Percentiles rank a stretch among this genome's conserved stretches.
These are phyloP conservation scores for Protophormia terraenovae DNA, from an alignment of 2,888 invertebrate genomes.

Conservation along the genomic window DNA sequence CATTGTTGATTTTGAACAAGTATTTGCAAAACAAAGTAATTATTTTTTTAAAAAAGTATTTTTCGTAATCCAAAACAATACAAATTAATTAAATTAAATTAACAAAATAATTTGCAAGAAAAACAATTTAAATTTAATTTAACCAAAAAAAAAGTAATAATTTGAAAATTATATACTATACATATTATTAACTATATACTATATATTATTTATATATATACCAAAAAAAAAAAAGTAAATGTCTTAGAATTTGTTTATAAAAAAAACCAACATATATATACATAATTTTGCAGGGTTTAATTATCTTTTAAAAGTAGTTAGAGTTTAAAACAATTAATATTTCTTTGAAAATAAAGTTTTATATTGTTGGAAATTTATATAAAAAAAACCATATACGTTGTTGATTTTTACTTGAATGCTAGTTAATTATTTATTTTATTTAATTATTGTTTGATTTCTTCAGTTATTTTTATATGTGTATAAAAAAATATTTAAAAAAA, in stretches of 20 bases:
- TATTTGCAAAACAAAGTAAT: constrained; percentile 76
- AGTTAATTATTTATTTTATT: constrained; percentile 38
- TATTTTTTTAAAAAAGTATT: constrained; percentile 73
- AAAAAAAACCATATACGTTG: constrained; percentile 54
- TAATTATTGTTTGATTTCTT: constrained; percentile 14
- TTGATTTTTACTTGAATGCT: constrained; percentile 63
- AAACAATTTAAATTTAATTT: constrained; percentile 36
- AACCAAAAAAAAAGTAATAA: constrained; percentile 61
- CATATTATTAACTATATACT: constrained; percentile 66
- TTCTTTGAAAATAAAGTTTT: constrained; percentile 41
- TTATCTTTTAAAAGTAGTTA: constrained; percentile 61
- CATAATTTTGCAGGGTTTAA: constrained; percentile 45
- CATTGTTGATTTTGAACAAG: constrained; percentile 75
- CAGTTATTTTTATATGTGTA: constrained; percentile 45
- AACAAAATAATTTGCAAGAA: constrained; percentile 47
- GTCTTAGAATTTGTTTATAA: constrained; percentile 54
- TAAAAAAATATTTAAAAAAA: constrained; percentile 8
- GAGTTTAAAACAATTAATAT: constrained; percentile 41
- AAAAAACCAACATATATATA: constrained; percentile 11
- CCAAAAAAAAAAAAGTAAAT: constrained; percentile 43
- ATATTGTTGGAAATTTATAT: constrained; percentile 33
- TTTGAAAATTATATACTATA: constrained; percentile 64
- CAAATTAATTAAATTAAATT: constrained; percentile 34
- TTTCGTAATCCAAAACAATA: constrained; percentile 63
- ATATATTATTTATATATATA: constrained; percentile 46